Conservation (phyloP, 1,140 invertebrate species). For the Drosophila ambigua region DNA sequence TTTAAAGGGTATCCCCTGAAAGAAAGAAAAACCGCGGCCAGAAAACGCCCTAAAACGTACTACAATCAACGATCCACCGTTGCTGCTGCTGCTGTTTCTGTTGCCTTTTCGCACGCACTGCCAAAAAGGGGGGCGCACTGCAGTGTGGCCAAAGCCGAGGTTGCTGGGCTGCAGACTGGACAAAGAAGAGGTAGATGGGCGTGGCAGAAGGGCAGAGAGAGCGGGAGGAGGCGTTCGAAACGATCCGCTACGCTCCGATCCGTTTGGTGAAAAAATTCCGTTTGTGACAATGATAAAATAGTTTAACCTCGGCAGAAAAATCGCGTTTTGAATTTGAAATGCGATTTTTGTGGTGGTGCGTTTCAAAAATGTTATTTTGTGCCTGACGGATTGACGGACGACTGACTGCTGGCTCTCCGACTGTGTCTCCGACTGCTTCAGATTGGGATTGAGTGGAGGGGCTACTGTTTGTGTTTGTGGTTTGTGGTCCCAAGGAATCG, state of each 20-base stretch:
- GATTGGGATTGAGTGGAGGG: background rate
- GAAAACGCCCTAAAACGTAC: slow-evolving; percentile 79
- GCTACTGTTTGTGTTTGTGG: slow-evolving; percentile 49
- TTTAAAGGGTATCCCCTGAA: slow-evolving; percentile 6
- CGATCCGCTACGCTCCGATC: slow-evolving; percentile 37
- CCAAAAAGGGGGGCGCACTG: slow-evolving; percentile 43
- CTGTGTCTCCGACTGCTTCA: background rate
- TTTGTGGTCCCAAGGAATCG: slow-evolving; percentile 28
- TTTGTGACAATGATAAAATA: slow-evolving; percentile 83
- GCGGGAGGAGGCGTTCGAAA: slow-evolving; percentile 44
- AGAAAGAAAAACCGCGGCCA: slow-evolving; percentile 71
- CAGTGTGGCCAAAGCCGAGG: too few relatives aligned
- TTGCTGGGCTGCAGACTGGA: too few relatives aligned
- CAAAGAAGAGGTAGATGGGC: slow-evolving; percentile 26
- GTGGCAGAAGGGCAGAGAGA: slow-evolving; percentile 20
- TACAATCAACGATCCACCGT: slow-evolving; percentile 49
- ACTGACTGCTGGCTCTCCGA: slow-evolving; percentile 20
- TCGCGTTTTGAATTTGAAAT: slow-evolving; percentile 83
- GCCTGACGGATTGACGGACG: slow-evolving; percentile 48
- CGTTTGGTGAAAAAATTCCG: slow-evolving; percentile 79
- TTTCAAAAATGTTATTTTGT: slow-evolving; percentile 66
- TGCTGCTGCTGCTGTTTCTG: slow-evolving; percentile 26
- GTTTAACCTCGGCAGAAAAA: slow-evolving; percentile 77
- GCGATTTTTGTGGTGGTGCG: slow-evolving; percentile 66
- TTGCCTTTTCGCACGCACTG: slow-evolving; percentile 79